Base-by-base conservation (phyloP, 1,140 invertebrate genomes). In the Triops longicaudatus region DNA sequence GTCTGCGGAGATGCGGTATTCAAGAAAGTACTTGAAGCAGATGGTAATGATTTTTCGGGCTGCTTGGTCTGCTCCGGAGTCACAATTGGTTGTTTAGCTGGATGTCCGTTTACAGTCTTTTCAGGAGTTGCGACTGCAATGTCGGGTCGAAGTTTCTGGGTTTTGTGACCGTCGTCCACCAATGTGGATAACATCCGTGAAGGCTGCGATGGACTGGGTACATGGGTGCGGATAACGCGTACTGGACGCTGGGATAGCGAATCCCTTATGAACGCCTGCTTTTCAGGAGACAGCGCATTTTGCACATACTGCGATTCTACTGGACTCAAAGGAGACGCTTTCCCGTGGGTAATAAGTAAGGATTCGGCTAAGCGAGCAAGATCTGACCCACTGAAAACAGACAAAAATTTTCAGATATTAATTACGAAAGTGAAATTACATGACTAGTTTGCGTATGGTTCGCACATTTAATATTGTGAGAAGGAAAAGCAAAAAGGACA, bases 341-440 rank as follows among this genome's bases (percentile, higher is more conserved):
- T 73, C 2, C 28, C 63, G 11, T 44, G 28, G 22, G 37, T 73
- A 9, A 73, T 27, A 11, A 77, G 72, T 14, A 77, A 43, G n/a
- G 76, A 73, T 7, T 77, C 76, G 26, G 76, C 76, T 73, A 77
- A 43, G 17, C 14, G 27, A n/a, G 76, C 76, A n/a, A 77, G 72
- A 43, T 77, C 76, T 4, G 76, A 43, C 7, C 73, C 76, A 72
- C 76, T 63, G 50, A 22, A 63, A 63, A 1, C 6, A 63, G 1
- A n/a, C n/a, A n/a, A n/a, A n/a, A n/a, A n/a, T n/a, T n/a, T n/a
- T n/a, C n/a, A n/a, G n/a, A n/a, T n/a, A n/a, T n/a, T n/a, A n/a
- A n/a, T n/a, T n/a, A n/a, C n/a, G n/a, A n/a, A n/a, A n/a, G n/a
- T n/a, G n/a, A n/a, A n/a, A n/a, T n/a, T n/a, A n/a, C n/a, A n/a